Percentiles rank a stretch among this genome's conserved stretches.
Evolutionary conservation across 2,888 invertebrate species (phyloP).

Genomic region (Cephus pulcher): DNA sequence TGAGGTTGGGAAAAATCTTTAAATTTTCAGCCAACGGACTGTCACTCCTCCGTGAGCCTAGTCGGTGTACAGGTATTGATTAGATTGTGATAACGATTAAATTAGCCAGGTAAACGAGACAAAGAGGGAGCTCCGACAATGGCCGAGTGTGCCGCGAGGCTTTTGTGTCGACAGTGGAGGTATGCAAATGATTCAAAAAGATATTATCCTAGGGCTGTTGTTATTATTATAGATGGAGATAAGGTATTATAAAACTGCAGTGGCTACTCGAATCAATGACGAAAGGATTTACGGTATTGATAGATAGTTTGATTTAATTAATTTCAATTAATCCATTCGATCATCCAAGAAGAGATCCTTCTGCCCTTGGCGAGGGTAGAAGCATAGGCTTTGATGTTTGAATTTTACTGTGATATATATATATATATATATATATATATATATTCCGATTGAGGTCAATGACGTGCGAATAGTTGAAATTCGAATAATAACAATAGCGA

Average conservation of each 20-base stretch:
- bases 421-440: no score
- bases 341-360: not conserved
- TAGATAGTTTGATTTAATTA: not conserved
- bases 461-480: not conserved
- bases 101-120: not conserved
- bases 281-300: not conserved
- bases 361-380: not conserved
- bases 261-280: not conserved
- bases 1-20: not conserved
- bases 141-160: not conserved
- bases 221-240: not conserved
- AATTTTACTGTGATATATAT: not conserved
- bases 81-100: not conserved
- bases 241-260: not conserved
- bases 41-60: not conserved
- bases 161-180: not conserved
- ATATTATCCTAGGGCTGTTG: not conserved
- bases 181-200: not conserved
- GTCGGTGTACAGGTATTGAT: not conserved
- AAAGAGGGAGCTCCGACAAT: not conserved
- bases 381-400: not conserved
- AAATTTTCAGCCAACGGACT: not conserved
- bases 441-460: no score
- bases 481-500: not conserved
- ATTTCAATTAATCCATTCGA: not conserved